Conservation (phyloP, 2,113 vertebrate genomes). For the Osmerus eperlanus region DNA sequence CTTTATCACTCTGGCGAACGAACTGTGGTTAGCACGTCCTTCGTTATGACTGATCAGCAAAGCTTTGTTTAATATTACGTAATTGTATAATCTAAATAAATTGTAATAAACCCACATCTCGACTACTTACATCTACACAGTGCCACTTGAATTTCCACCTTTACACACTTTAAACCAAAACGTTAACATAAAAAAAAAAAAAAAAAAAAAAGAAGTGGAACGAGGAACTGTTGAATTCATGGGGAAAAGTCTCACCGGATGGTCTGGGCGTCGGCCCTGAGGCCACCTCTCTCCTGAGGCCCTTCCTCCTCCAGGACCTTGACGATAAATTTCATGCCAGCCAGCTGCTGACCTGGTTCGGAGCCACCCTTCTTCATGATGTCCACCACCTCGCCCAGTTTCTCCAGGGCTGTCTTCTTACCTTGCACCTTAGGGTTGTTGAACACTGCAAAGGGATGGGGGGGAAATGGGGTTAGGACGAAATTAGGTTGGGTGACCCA, state of each 20-base stretch:
- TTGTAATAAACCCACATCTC: too few relatives aligned
- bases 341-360: constrained; percentile 70
- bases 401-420: constrained; percentile 72
- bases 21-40: too few relatives aligned
- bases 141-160: too few relatives aligned
- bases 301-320: constrained; percentile 77
- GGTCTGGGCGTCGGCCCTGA: constrained; percentile 65
- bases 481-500: too few relatives aligned
- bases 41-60: too few relatives aligned
- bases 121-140: too few relatives aligned
- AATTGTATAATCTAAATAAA: too few relatives aligned
- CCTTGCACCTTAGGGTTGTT: constrained; percentile 64
- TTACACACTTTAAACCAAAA: too few relatives aligned
- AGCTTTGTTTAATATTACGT: too few relatives aligned
- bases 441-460: constrained; percentile 58
- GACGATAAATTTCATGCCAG: constrained; percentile 71
- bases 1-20: too few relatives aligned
- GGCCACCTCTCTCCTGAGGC: constrained; percentile 65
- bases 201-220: neutral
- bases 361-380: constrained; percentile 74
- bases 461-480: neutral
- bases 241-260: constrained; percentile 59
- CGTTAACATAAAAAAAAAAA: neutral
- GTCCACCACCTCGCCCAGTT: constrained; percentile 72
- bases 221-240: neutral